These are phyloP conservation scores for Synanceia verrucosa DNA, from an alignment of 2,797 vertebrate genomes.

Conservation along the genomic window DNA sequence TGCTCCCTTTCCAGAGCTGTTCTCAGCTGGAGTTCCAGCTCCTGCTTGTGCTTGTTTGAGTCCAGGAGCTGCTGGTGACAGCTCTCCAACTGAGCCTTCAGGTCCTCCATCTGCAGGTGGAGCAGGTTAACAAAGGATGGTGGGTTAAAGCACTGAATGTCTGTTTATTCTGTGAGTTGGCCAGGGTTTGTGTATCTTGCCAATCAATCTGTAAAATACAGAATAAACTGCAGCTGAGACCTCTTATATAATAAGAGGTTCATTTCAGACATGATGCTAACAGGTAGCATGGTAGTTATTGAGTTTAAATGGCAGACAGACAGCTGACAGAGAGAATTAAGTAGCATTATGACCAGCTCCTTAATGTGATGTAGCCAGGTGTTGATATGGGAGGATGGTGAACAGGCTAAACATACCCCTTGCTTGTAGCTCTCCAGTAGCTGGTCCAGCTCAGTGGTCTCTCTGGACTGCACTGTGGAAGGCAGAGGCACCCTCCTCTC, in stretches of 20 bases:
- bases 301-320: background rate
- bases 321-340: background rate
- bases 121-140: background rate
- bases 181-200: too few species aligned
- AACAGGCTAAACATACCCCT: constrained; percentile 70
- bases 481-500: constrained; percentile 83
- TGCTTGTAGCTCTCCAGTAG: constrained; percentile 84
- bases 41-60: constrained; percentile 83
- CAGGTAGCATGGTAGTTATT: background rate
- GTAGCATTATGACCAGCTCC: background rate
- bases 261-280: too few species aligned
- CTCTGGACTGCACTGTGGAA: constrained; percentile 54
- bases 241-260: too few species aligned
- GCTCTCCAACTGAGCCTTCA: constrained; percentile 82
- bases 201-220: too few species aligned
- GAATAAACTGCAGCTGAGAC: too few species aligned
- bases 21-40: constrained; percentile 83
- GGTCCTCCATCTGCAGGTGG: constrained; percentile 81
- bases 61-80: constrained; percentile 84
- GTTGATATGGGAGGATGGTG: background rate
- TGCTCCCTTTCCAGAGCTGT: constrained; percentile 81
- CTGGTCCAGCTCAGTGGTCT: constrained; percentile 79
- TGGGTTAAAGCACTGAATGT: too few species aligned
- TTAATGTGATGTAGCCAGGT: background rate
- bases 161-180: too few species aligned